Conservation (phyloP, 2,888 invertebrate species). For the Myopa testacea region DNA sequence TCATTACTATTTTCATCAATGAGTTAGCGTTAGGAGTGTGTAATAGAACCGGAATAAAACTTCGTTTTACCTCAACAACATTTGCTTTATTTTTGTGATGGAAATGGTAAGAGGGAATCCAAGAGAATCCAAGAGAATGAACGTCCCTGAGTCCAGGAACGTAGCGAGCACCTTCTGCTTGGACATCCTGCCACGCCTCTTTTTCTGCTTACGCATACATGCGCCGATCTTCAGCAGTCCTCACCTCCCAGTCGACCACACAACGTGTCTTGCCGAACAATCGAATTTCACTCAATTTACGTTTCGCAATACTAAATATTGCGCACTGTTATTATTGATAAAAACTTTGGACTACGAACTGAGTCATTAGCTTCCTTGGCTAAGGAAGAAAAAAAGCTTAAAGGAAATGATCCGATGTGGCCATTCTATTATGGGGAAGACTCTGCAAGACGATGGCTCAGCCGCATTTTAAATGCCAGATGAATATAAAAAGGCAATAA, state of each 20-base stretch:
- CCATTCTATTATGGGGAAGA: background rate
- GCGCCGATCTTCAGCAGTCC: background rate
- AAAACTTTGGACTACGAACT: background rate
- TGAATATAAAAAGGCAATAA: background rate
- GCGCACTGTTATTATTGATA: background rate
- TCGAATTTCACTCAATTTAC: slow-evolving; percentile 8
- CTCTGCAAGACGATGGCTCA: background rate
- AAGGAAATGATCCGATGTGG: slow-evolving; percentile 11
- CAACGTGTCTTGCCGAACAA: background rate
- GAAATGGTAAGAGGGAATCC: no score
- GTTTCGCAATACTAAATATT: background rate
- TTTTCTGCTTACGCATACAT: background rate
- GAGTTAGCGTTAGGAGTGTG: background rate
- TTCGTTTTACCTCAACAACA: no score
- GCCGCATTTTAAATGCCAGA: background rate
- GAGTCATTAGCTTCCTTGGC: slow-evolving; percentile 11
- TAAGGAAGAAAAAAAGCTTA: background rate
- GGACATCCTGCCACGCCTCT: background rate
- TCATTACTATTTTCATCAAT: slow-evolving; percentile 32
- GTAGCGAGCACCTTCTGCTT: no score
- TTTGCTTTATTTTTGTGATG: no score
- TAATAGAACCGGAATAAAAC: no score
- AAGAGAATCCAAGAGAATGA: no score
- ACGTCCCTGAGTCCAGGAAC: no score
- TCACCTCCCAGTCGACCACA: background rate